phyloP scores from a whole-genome alignment of 2,888 invertebrate species.

The Pristionchus entomophagus region DNA sequence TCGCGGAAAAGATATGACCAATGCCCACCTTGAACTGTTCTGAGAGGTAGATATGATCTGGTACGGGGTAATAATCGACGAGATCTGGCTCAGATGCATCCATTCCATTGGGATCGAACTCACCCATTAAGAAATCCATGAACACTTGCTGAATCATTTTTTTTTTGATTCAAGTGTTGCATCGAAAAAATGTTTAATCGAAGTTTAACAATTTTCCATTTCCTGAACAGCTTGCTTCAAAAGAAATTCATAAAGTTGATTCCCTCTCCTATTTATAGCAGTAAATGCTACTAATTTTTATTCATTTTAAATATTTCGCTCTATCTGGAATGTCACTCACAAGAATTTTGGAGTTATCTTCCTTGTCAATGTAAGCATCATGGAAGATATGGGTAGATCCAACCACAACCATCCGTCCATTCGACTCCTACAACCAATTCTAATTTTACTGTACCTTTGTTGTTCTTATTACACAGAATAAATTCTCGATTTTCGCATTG shows the following conservation, averaged over 20 bases:
- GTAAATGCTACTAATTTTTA: not conserved
- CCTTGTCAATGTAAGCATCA: slow-evolving; percentile 93
- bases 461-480: no score
- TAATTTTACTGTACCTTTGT: no score
- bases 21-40: slow-evolving; percentile 86
- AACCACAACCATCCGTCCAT: slow-evolving; percentile 87
- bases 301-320: no score
- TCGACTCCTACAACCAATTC: slow-evolving; percentile 75
- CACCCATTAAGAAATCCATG: slow-evolving; percentile 85
- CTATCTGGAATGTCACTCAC: slow-evolving; percentile 70
- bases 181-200: no score
- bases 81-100: slow-evolving; percentile 95
- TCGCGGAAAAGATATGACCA: no score
- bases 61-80: slow-evolving; percentile 91
- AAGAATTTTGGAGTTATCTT: slow-evolving; percentile 90
- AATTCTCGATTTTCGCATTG: no score
- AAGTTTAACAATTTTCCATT: no score
- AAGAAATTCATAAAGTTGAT: slow-evolving; percentile 36
- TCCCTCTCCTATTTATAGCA: not conserved
- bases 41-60: slow-evolving; percentile 88
- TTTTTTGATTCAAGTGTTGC: no score
- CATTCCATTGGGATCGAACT: slow-evolving; percentile 84
- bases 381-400: slow-evolving; percentile 94
- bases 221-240: no score
- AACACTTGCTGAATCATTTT: slow-evolving; percentile 87